Evolutionary conservation across 2,113 vertebrate species (phyloP).

Genomic region (Rhodinocichla rosea): DNA sequence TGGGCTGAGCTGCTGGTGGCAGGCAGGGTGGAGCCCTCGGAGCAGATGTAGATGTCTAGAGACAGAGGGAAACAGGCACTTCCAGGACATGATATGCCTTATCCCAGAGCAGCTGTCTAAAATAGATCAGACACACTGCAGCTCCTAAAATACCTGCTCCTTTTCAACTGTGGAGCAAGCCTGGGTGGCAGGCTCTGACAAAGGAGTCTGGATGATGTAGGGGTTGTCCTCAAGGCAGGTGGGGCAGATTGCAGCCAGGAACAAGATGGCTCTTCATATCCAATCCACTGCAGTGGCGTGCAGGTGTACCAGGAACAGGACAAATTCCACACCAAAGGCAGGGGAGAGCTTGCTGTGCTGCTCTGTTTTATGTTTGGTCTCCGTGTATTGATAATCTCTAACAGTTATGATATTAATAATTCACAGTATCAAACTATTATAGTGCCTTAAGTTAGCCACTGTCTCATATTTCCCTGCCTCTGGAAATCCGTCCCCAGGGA

Average conservation of each 20-base stretch:
- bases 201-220: background rate
- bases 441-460: background rate
- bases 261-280: background rate
- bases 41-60: background rate
- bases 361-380: background rate
- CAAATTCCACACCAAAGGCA: background rate
- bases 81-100: background rate
- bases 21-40: background rate
- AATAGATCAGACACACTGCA: background rate
- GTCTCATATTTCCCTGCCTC: background rate
- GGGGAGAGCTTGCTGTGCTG: background rate
- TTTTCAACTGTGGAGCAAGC: background rate
- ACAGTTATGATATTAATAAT: background rate
- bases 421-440: background rate
- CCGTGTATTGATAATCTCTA: background rate
- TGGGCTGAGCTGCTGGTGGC: background rate
- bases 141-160: background rate
- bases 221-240: background rate
- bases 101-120: background rate
- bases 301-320: background rate
- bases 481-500: background rate
- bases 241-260: background rate
- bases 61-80: fast-evolving
- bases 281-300: background rate
- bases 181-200: background rate